These are phyloP conservation scores for Pachymerium ferrugineum DNA, from an alignment of 2,888 invertebrate species.

Conservation along the genomic window DNA sequence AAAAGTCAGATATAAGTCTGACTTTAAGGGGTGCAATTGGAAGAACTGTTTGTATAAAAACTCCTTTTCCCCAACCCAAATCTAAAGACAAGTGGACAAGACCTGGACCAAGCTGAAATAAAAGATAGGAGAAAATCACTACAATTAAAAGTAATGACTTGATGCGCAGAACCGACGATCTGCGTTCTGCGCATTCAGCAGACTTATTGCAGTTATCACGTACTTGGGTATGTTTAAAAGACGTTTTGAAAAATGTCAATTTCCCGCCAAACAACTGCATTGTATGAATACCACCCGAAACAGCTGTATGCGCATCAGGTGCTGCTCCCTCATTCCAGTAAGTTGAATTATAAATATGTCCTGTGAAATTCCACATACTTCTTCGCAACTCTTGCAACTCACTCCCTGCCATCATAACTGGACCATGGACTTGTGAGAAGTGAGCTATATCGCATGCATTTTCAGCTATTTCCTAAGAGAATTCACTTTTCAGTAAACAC, in stretches of 20 bases:
- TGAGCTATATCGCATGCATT: neutral
- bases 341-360: neutral
- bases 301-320: neutral
- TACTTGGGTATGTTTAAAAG: neutral
- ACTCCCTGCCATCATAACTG: neutral
- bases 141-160: neutral
- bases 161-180: neutral
- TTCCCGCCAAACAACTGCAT: neutral
- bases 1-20: neutral
- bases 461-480: constrained; percentile 2
- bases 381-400: neutral
- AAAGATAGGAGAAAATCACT: neutral
- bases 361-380: neutral
- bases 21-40: neutral
- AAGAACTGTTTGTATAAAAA: neutral
- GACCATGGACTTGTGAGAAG: neutral
- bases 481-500: neutral
- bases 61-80: neutral
- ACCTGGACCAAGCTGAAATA: constrained; percentile 28
- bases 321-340: neutral
- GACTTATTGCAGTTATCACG: neutral
- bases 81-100: neutral
- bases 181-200: neutral
- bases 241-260: neutral
- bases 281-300: neutral